phyloP scores from a whole-genome alignment of 2,888 invertebrate species.

The Proisotoma minuta region DNA sequence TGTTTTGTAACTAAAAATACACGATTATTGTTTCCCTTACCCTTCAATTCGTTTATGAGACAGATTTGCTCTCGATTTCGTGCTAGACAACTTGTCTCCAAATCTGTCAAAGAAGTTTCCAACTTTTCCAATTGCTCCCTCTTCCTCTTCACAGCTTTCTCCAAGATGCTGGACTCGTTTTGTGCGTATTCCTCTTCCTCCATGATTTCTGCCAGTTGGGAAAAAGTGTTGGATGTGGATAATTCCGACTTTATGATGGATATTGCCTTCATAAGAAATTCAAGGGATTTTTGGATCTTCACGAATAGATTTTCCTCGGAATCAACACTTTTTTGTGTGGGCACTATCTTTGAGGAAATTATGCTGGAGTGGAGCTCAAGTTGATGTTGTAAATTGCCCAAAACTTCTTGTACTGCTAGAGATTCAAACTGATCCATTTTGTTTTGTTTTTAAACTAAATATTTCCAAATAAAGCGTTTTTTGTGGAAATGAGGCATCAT shows the following conservation, averaged over 20 bases:
- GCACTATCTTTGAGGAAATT: not conserved
- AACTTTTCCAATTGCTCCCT: not conserved
- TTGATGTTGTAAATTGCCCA: not conserved
- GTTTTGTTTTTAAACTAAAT: too few relatives aligned
- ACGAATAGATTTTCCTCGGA: not conserved
- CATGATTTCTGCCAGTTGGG: not conserved
- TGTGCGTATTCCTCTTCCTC: not conserved
- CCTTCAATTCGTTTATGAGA: not conserved
- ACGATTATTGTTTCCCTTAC: not conserved
- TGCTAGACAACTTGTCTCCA: not conserved
- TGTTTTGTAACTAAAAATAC: not conserved
- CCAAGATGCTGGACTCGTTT: not conserved
- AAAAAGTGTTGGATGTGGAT: slow-evolving; percentile 3
- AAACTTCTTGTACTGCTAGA: not conserved
- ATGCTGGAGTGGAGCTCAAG: not conserved
- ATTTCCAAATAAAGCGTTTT: too few relatives aligned
- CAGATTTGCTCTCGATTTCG: not conserved
- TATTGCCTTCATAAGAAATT: slow-evolving; percentile 13
- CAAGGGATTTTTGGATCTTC: slow-evolving; percentile 11
- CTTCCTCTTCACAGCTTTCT: not conserved
- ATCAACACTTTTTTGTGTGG: not conserved
- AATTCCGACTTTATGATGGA: slow-evolving; percentile 8
- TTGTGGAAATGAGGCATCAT: too few relatives aligned
- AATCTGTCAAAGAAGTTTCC: not conserved
- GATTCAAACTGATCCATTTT: too few relatives aligned